Evolutionary conservation across 2,797 vertebrate species (phyloP), one percentile per base, ranked within the genome.

Genomic region (Dallia pectoralis): DNA sequence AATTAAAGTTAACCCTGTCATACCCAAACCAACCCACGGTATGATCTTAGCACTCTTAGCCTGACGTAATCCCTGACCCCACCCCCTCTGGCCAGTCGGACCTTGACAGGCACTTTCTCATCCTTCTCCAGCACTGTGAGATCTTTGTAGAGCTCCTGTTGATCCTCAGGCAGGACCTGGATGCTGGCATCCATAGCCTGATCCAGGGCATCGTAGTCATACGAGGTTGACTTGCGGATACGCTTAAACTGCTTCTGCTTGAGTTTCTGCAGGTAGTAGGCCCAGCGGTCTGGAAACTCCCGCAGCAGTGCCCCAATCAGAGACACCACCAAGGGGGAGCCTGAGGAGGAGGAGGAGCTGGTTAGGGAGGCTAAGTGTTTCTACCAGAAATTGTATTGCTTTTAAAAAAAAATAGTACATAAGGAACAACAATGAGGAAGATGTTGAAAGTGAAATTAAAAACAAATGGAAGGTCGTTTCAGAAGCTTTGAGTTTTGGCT

Each of bases 121-220:
- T 99, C 98, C 74, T 98, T 97, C 72, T 96, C 93, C 25, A 99
- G 80, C 65, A 98, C 89, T 66, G 96, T 95, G 33, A 99, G 93
- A 81, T 99, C 96, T 80, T 88, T 96, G 89, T 99, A 99, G 72
- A 97, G 95, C 48, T 93, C 87, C 74, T 84, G 87, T 56, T 95
- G 92, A 44, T 96, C 90, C 0, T 94, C 92, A 66, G 93, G 89
- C 32, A 99, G 89, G 36, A 96, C 96, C 73, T 98, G 96, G 59
- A 99, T 95, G 85, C 97, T 99, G 64, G 97, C 97, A 9, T 95
- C 95, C 97, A 99, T 99, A 71, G 98, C 97, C 92, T 99, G 96
- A 90, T 99, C 97, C 67, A 99, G 90, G 61, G 98, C 98, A 53
- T 99, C 97, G 1, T 99, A 99, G 91, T 98, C 97, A 0, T 99